Evolutionary conservation across 2,113 vertebrate genomes (phyloP).

Genomic region (Nannobrachium achirus): DNA sequence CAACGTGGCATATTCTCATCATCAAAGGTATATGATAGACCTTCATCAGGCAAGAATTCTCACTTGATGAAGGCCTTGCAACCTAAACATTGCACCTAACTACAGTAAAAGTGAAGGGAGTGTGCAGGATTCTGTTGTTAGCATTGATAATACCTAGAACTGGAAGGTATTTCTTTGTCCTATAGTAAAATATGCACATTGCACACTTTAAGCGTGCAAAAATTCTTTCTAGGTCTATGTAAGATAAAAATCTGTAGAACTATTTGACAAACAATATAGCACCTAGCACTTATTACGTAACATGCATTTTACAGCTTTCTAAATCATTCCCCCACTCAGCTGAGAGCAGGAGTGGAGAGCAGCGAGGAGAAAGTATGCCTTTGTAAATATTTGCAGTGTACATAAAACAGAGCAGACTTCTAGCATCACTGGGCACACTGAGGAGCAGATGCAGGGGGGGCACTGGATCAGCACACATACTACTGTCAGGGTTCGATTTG

Average conservation of each 20-base stretch:
- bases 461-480: neutral
- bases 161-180: too few species aligned
- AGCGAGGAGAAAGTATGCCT: constrained; percentile 1
- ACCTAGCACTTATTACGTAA: neutral
- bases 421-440: neutral
- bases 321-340: neutral
- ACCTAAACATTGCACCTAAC: too few species aligned
- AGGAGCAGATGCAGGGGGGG: neutral
- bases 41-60: too few species aligned
- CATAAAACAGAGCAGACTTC: constrained; percentile 6
- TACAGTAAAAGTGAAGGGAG: too few species aligned
- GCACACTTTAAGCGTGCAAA: too few species aligned
- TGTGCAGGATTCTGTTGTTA: neutral
- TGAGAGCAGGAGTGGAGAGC: neutral
- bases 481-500: too few species aligned
- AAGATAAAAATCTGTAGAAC: neutral
- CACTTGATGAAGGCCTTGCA: too few species aligned
- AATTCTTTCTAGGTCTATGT: too few species aligned
- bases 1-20: too few species aligned
- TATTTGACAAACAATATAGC: neutral
- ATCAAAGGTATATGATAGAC: too few species aligned
- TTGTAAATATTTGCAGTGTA: constrained; percentile 24
- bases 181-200: too few species aligned
- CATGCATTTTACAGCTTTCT: neutral
- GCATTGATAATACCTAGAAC: neutral